These are phyloP conservation scores for Onychomys arenicola DNA, from an alignment of 2,797 vertebrate species.

Conservation along the genomic window DNA sequence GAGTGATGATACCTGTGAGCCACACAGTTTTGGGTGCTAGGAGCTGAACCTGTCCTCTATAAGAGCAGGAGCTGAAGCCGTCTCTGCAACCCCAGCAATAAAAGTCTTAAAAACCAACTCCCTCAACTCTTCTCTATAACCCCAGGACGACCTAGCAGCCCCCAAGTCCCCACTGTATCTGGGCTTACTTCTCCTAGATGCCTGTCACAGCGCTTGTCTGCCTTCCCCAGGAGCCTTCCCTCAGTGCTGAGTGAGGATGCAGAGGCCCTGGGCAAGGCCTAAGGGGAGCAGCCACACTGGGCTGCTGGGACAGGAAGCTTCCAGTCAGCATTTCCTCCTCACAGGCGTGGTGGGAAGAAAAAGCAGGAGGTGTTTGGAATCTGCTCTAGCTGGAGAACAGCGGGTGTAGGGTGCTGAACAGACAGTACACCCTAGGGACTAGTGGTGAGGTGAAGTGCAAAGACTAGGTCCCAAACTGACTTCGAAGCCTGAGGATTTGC, in stretches of 20 bases:
- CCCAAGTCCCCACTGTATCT: no score
- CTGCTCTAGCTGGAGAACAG: not conserved
- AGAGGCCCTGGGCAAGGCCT: fast-evolving
- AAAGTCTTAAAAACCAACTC: not conserved
- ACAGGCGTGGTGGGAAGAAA: fast-evolving
- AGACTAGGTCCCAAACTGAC: constrained; percentile 86
- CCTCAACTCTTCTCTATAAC: not conserved
- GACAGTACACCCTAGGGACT: not conserved
- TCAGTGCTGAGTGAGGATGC: fast-evolving
- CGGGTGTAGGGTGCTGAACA: fast-evolving
- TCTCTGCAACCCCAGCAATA: not conserved
- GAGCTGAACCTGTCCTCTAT: not conserved
- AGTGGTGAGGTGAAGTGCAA: constrained; percentile 87
- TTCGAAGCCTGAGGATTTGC: fast-evolving
- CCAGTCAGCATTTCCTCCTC: not conserved
- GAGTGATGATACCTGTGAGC: not conserved
- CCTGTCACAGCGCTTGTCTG: fast-evolving
- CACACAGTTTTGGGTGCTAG: no score
- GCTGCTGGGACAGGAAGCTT: not conserved
- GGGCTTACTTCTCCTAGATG: no score
- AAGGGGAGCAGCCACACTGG: not conserved
- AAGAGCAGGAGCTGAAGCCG: no score
- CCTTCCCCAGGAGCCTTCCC: not conserved
- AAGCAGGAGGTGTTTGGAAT: fast-evolving
- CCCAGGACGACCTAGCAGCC: not conserved